These are phyloP conservation scores for Scrobipalpa costella DNA, from an alignment of 2,888 invertebrate species.

Conservation along the genomic window DNA sequence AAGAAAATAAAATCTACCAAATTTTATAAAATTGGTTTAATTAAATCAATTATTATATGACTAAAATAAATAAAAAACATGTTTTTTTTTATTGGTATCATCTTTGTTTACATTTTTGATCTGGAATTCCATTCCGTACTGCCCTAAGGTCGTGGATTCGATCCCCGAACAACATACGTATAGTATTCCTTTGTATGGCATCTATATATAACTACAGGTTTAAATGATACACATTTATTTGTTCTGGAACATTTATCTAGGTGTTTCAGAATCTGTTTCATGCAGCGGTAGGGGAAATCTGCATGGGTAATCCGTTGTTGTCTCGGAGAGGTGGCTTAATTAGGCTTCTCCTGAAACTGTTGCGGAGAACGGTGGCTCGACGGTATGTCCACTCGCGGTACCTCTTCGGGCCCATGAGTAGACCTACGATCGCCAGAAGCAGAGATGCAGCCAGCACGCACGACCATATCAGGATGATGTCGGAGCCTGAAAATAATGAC, in stretches of 20 bases:
- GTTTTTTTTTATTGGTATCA: no score
- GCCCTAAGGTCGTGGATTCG: no score
- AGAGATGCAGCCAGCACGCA: conserved; percentile 39
- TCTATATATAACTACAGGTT: background rate
- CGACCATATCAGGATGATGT: conserved; percentile 10
- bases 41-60: no score
- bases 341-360: conserved; percentile 50
- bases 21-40: no score
- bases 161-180: background rate
- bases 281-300: background rate
- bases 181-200: background rate
- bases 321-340: conserved; percentile 36
- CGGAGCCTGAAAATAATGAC: conserved; percentile 37
- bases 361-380: conserved; percentile 42
- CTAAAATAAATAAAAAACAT: no score
- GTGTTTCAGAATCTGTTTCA: background rate
- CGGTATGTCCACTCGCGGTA: conserved; percentile 54
- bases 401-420: conserved; percentile 47
- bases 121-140: no score
- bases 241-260: no score
- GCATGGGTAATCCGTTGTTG: background rate
- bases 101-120: no score
- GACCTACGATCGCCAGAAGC: conserved; percentile 37
- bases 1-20: no score
- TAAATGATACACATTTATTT: no score